Evolutionary conservation across 2,888 invertebrate species (phyloP), one percentile per base, ranked within the genome.

Genomic region (Drosophila paramelanica): DNA sequence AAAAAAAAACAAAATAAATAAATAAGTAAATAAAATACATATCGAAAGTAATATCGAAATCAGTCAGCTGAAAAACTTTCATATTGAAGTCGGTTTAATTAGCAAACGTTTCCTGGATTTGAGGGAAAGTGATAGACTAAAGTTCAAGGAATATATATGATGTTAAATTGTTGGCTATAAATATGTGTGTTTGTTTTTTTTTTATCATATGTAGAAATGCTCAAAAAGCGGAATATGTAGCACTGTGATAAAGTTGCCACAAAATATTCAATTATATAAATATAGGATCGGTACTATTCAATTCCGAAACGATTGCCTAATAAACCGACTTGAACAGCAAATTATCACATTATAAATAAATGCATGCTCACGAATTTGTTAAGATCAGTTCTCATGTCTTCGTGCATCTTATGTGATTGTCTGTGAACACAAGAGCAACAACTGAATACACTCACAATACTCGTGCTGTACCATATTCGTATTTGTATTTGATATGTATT

Each of bases 181-280:
- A 49, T 50, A 62, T 58, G 31, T 59, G 42, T 42, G 33, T 17
- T 17, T 17, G 17, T 17, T 17, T 17, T 17, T n/a, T n/a, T n/a
- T 14, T 7, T 7, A 7, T 8, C 27, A 7, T 27, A 7, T 7
- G 7, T 1, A 27, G 31, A 47, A 62, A 62, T 73, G 73, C 77
- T 73, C 72, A 73, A 73, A 36, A 41, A 27, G 7, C 27, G 10
- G 11, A 38, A 42, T 31, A 39, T 57, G 25, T 50, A 50, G 60
- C 57, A 77, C 60, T 72, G 73, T 74, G 73, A 74, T 77, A 74
- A 43, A 56, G 31, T 33, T 25, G 6, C 17, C 42, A 20, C 42
- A 11, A n/a, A 55, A 23, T 55, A 43, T 36, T 49, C 27, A 67
- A 41, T n/a, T 43, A 47, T 17, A n/a, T 46, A 52, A 49, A 46